These are phyloP conservation scores for Furcifer pardalis DNA, from an alignment of 2,797 vertebrate species.

Conservation along the genomic window DNA sequence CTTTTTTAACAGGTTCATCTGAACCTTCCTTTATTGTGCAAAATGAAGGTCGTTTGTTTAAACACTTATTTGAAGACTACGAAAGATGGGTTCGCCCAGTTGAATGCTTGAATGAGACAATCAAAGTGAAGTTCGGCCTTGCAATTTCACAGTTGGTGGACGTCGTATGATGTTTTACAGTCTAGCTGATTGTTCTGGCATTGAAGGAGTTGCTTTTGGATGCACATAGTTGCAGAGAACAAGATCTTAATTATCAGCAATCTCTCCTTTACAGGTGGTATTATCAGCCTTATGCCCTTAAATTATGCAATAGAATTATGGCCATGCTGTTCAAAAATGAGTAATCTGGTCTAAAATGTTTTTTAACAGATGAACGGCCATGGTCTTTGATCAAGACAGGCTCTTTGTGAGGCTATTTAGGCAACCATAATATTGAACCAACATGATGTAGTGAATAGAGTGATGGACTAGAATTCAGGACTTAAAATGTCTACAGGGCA, in stretches of 20 bases:
- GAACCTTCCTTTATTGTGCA: slow-evolving; percentile 90
- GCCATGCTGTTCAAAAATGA: neutral
- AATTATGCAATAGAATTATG: too few species aligned
- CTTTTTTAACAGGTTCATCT: slow-evolving; percentile 76
- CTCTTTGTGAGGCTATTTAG: neutral
- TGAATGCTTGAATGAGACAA: slow-evolving; percentile 88
- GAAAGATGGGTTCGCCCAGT: slow-evolving; percentile 97
- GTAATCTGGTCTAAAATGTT: neutral
- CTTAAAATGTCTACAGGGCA: too few species aligned
- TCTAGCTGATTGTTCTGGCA: neutral
- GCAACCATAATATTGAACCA: neutral
- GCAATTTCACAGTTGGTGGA: slow-evolving; percentile 97
- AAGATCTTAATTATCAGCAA: too few species aligned
- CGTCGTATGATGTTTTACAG: slow-evolving; percentile 92
- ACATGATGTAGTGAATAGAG: too few species aligned
- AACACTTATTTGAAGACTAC: slow-evolving; percentile 91
- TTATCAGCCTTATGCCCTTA: too few species aligned
- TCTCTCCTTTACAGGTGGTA: too few species aligned
- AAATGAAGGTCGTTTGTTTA: slow-evolving; percentile 91
- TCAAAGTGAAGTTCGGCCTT: slow-evolving; percentile 94
- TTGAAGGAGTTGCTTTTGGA: neutral
- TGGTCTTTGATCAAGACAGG: neutral
- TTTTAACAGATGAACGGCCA: too few species aligned
- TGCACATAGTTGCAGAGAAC: too few species aligned
- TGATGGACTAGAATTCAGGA: too few species aligned